Conservation (phyloP, 2,113 vertebrate genomes). For the Monopterus albus region DNA sequence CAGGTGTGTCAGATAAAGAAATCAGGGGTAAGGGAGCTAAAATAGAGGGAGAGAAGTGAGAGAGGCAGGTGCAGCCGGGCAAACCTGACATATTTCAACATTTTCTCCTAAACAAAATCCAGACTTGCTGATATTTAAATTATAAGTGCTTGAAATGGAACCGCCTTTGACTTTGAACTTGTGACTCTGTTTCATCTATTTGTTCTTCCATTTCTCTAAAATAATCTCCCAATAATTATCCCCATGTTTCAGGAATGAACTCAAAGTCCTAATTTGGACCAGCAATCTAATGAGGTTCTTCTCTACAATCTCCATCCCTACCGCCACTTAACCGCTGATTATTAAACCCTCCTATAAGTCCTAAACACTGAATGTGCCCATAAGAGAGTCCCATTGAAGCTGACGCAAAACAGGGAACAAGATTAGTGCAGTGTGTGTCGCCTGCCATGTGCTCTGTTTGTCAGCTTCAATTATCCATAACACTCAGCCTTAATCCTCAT, state of each 20-base stretch:
- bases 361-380: slow-evolving; percentile 49
- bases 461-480: slow-evolving; percentile 68
- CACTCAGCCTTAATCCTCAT: slow-evolving; percentile 70
- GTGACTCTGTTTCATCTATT: slow-evolving; percentile 1
- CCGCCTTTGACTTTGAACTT: not conserved
- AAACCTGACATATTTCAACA: too few relatives aligned
- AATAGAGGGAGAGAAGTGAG: too few relatives aligned
- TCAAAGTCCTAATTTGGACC: slow-evolving; percentile 33
- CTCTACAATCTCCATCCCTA: slow-evolving; percentile 12
- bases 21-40: too few relatives aligned
- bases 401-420: slow-evolving; percentile 45
- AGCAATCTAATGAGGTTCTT: slow-evolving; percentile 34
- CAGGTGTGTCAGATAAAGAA: too few relatives aligned
- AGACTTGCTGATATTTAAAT: not conserved
- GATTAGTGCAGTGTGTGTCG: slow-evolving; percentile 59
- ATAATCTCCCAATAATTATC: slow-evolving; percentile 11
- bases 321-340: slow-evolving; percentile 24
- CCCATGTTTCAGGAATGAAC: slow-evolving; percentile 5
- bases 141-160: not conserved
- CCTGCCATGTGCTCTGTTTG: slow-evolving; percentile 53
- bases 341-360: slow-evolving; percentile 52
- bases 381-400: slow-evolving; percentile 50
- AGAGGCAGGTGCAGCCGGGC: too few relatives aligned
- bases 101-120: not conserved
- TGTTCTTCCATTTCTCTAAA: not conserved